Base-by-base conservation (phyloP, 2,888 invertebrate species). In the Autographa pulchrina region DNA sequence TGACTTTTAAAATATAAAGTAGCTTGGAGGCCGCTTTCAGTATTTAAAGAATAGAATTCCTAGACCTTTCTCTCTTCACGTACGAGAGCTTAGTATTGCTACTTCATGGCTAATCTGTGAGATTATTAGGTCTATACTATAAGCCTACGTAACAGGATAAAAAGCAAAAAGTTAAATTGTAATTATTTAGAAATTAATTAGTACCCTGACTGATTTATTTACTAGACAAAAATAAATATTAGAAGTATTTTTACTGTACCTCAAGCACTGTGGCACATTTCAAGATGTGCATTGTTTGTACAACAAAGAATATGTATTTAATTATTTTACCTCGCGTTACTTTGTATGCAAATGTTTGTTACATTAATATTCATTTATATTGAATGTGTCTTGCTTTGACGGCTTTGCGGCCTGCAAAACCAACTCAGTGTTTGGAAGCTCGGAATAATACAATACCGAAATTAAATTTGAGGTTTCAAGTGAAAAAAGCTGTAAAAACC, bases 301-400 rank as follows among this genome's bases (percentile, higher is more conserved):
- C 66, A 80, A 84, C 85, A 84, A 84, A 89, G 78, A 78, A 77
- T 70, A 69, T 73, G 68, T 80, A 81, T 81, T 82, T 86, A 83
- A 86, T 86, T 83, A 86, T 84, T 85, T 81, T 79, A 82, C 77
- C 64, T 81, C 71, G 74, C 75, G 79, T 73, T 82, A 88, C 88
- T 88, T 88, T 88, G 87, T 88, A 87, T 89, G 87, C 80, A 81
- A 89, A 89, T 85, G 67, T 75, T 69, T 65, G 76, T 77, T 76
- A 70, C 77, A 84, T 89, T 82, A 87, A 87, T 87, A 85, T 84
- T 86, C 84, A 85, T 85, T 78, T 78, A 77, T 72, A 68, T 74
- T 77, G 68, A 69, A 71, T 65, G 66, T 68, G 71, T 72, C 72
- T 73, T 75, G 41, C 70, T 73, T 72, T 80, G 83, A 68, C 72